A percentile compares a stretch with the other conserved stretches of the same genome.
Evolutionary conservation across 2,797 vertebrate genomes (phyloP).

Genomic region (Pangasius djambal): DNA sequence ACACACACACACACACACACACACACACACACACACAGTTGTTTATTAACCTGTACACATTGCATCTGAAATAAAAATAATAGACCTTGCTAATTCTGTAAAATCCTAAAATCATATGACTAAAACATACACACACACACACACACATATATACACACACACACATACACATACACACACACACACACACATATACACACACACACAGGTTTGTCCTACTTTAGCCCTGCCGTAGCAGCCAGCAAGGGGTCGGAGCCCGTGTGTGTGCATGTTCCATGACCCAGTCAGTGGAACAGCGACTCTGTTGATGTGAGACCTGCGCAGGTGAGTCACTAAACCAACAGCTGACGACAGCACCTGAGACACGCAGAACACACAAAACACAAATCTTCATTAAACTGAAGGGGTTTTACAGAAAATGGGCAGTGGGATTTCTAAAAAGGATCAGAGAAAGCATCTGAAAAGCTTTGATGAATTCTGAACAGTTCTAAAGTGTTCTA

Average conservation of each 20-base stretch:
- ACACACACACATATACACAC: background rate
- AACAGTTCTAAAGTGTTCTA: background rate
- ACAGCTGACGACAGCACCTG: constrained; percentile 60
- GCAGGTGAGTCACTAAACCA: constrained; percentile 56
- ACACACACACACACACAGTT: background rate
- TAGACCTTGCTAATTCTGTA: background rate
- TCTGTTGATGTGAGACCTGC: constrained; percentile 46
- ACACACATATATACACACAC: constrained; percentile 24
- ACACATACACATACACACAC: constrained; percentile 39
- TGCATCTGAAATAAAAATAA: too few relatives aligned
- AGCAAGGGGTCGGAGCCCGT: constrained; percentile 50
- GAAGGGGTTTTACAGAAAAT: background rate
- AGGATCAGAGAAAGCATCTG: background rate
- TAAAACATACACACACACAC: constrained; percentile 34
- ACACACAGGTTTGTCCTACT: constrained; percentile 50
- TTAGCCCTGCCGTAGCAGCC: constrained; percentile 58
- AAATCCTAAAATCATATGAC: background rate
- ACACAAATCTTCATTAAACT: background rate
- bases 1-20: background rate
- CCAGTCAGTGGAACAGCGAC: constrained; percentile 52
- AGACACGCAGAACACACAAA: constrained; percentile 39
- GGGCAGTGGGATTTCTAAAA: background rate
- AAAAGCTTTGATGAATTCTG: background rate
- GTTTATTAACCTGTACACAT: background rate
- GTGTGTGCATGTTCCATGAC: constrained; percentile 36